Percentiles rank a stretch among this genome's conserved stretches.
These are phyloP conservation scores for Eupithecia inturbata DNA, from an alignment of 2,888 invertebrate species.

Conservation along the genomic window DNA sequence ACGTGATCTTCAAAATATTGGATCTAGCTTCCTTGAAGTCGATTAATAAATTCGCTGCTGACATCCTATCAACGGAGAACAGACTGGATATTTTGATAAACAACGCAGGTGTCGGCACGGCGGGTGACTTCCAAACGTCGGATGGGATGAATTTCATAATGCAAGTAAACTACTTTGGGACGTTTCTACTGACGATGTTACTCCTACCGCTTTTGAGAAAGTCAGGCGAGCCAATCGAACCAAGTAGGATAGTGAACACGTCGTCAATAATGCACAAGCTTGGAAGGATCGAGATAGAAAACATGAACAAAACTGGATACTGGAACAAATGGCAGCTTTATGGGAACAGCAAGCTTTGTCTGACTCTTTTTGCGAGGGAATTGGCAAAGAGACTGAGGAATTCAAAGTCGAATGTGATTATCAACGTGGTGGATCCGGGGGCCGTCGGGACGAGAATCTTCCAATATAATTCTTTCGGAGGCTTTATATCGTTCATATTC, in stretches of 20 bases:
- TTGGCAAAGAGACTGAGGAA: conserved; percentile 86
- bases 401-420: conserved; percentile 86
- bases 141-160: conserved; percentile 94
- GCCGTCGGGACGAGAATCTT: conserved; percentile 92
- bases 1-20: conserved; percentile 88
- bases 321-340: conserved; percentile 81
- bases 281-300: conserved; percentile 87
- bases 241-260: conserved; percentile 90
- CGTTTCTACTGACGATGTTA: conserved; percentile 94
- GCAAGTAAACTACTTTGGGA: conserved; percentile 97
- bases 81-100: conserved; percentile 93
- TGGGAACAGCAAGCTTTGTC: conserved; percentile 87
- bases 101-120: conserved; percentile 92
- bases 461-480: conserved; percentile 77
- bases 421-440: conserved; percentile 93
- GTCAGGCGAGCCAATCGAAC: conserved; percentile 77
- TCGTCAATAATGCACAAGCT: conserved; percentile 90
- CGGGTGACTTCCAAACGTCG: conserved; percentile 85
- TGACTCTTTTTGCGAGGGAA: conserved; percentile 89
- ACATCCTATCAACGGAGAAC: conserved; percentile 88
- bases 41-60: conserved; percentile 90
- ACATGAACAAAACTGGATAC: conserved; percentile 85
- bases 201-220: conserved; percentile 91
- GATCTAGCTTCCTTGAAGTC: conserved; percentile 90
- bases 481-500: conserved; percentile 85